Evolutionary conservation across 1,140 invertebrate genomes (phyloP).

Genomic region (Diachasmimorpha longicaudata): DNA sequence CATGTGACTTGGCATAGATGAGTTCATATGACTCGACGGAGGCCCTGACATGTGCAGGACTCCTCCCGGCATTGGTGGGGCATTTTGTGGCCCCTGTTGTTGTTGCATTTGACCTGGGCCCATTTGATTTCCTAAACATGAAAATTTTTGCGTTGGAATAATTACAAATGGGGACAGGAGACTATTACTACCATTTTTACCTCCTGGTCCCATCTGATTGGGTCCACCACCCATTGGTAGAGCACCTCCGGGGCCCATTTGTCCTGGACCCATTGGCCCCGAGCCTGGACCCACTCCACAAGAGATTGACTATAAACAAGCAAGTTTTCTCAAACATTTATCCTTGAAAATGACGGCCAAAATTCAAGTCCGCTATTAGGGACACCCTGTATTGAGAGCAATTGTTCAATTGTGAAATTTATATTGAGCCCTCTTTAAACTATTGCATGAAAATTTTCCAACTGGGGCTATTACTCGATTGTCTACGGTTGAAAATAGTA

Average conservation of each 20-base stretch:
- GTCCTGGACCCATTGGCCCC: slow-evolving; percentile 37
- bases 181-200: no score
- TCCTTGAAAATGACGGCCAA: background rate
- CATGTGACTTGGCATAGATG: background rate
- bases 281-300: slow-evolving; percentile 16
- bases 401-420: background rate
- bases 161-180: no score
- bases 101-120: background rate
- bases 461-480: background rate
- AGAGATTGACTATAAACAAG: background rate
- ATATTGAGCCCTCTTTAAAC: background rate
- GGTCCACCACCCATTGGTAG: slow-evolving; percentile 45
- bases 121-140: background rate
- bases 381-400: background rate
- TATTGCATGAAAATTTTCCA: background rate
- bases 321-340: background rate
- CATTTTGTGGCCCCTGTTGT: background rate
- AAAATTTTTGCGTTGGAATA: slow-evolving; percentile 7
- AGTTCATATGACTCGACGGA: slow-evolving; percentile 22
- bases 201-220: slow-evolving; percentile 29
- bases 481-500: background rate
- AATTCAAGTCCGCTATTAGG: background rate
- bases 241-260: slow-evolving; percentile 50
- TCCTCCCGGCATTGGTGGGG: background rate
- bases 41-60: background rate